phyloP scores from a whole-genome alignment of 53 echinoderm and acorn worm species.

The Glandiceps talaboti region DNA sequence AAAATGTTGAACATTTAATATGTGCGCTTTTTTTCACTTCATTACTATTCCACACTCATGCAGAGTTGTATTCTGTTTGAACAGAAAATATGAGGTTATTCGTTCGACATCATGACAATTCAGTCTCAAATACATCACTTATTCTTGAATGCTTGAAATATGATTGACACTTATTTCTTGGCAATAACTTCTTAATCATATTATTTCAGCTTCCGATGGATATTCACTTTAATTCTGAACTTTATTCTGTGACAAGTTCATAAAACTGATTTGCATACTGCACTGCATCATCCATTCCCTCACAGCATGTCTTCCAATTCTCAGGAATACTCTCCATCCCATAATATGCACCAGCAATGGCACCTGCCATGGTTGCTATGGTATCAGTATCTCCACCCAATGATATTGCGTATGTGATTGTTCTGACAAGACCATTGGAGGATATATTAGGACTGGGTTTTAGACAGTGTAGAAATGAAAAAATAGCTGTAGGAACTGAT shows the following conservation, averaged over 20 bases:
- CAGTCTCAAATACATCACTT: too few relatives aligned
- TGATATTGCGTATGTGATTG: constrained; percentile 77
- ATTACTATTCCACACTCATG: too few relatives aligned
- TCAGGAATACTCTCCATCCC: constrained; percentile 50
- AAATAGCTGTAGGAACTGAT: constrained; percentile 67
- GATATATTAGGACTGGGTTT: constrained; percentile 36
- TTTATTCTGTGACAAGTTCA: constrained; percentile 1
- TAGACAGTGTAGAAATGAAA: constrained; percentile 60
- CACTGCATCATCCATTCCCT: constrained; percentile 46
- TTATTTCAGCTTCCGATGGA: too few relatives aligned
- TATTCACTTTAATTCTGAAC: too few relatives aligned
- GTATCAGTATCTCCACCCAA: constrained; percentile 94
- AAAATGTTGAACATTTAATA: too few relatives aligned
- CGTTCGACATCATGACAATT: too few relatives aligned
- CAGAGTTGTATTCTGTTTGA: too few relatives aligned
- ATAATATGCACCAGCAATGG: constrained; percentile 86
- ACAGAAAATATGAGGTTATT: too few relatives aligned
- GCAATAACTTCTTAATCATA: too few relatives aligned
- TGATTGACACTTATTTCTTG: too few relatives aligned
- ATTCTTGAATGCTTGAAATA: too few relatives aligned
- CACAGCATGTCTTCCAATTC: constrained; percentile 58
- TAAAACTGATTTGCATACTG: constrained; percentile 50
- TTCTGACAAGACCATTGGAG: constrained; percentile 49
- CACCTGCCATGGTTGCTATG: constrained; percentile 93
- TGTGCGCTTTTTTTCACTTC: too few relatives aligned